Conservation (phyloP, 1,140 invertebrate species). For the Psix sp. region DNA sequence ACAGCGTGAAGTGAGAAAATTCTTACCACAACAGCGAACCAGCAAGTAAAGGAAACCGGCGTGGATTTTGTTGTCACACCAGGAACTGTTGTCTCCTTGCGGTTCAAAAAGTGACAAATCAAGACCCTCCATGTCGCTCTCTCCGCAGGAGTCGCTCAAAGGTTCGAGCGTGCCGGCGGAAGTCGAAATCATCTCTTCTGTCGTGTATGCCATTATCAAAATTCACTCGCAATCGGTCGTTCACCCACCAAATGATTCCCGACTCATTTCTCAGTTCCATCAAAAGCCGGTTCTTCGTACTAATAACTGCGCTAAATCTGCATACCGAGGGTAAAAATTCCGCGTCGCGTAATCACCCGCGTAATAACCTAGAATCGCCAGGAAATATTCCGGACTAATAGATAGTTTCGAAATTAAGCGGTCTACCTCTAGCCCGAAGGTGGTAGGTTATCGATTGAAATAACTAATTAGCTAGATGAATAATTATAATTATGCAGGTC, state of each 20-base stretch:
- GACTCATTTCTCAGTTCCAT: conserved; percentile 21
- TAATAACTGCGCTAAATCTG: too few species aligned
- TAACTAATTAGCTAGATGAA: too few species aligned
- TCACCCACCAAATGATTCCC: conserved; percentile 6
- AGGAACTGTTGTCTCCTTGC: conserved; percentile 74
- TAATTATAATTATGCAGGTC: too few species aligned
- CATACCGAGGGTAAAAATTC: conserved; percentile 12
- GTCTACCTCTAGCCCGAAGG: too few species aligned
- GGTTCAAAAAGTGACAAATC: conserved; percentile 83
- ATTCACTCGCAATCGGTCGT: conserved; percentile 30
- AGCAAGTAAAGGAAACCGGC: conserved; percentile 73
- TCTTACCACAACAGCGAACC: conserved; percentile 72
- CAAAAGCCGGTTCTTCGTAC: conserved; percentile 33
- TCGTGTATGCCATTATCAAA: conserved; percentile 63
- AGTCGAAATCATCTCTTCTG: conserved; percentile 55
- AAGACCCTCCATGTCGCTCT: conserved; percentile 83
- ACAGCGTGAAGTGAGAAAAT: conserved; percentile 2
- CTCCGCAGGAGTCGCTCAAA: conserved; percentile 73
- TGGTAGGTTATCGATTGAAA: too few species aligned
- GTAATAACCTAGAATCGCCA: background rate
- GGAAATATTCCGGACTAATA: too few species aligned
- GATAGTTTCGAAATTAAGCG: too few species aligned
- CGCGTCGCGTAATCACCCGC: background rate
- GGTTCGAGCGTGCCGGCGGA: conserved; percentile 65
- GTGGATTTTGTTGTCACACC: conserved; percentile 71